Conservation (phyloP, 1,140 invertebrate genomes). For the Trialeurodes vaporariorum region DNA sequence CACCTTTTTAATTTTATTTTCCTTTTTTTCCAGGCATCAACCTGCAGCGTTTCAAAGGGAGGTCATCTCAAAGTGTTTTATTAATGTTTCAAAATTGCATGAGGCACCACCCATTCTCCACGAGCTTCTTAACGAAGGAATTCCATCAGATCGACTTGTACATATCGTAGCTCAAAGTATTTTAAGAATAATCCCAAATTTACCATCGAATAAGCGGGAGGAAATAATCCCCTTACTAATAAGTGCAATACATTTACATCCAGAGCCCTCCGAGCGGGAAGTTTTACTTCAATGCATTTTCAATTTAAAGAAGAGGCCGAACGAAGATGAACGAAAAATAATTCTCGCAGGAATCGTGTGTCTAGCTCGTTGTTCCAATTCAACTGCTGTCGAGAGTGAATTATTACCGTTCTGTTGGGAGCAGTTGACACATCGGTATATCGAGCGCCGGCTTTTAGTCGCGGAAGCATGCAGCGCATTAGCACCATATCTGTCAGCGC, state of each 20-base stretch:
- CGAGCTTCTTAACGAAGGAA: conserved; percentile 34
- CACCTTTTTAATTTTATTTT: too few relatives aligned
- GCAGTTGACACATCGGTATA: conserved; percentile 58
- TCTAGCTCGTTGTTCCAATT: conserved; percentile 42
- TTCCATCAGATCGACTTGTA: conserved; percentile 34
- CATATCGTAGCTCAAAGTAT: conserved; percentile 39
- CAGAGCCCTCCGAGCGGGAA: conserved; percentile 46
- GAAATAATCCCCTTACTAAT: conserved; percentile 61
- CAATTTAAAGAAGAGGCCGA: conserved; percentile 62
- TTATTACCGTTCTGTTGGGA: conserved; percentile 68
- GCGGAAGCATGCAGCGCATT: conserved; percentile 59
- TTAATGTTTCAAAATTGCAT: conserved; percentile 29
- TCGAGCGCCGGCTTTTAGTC: conserved; percentile 54
- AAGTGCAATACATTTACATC: conserved; percentile 49
- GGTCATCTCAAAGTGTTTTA: conserved; percentile 36
- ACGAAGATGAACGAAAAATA: conserved; percentile 52
- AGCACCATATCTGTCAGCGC: conserved; percentile 53
- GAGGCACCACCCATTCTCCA: conserved; percentile 31
- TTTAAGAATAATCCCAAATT: conserved; percentile 53
- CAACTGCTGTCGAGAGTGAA: conserved; percentile 47
- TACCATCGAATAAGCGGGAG: conserved; percentile 54
- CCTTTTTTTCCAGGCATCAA: conserved; percentile 35
- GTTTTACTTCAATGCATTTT: conserved; percentile 56
- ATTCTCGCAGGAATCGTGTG: conserved; percentile 52
- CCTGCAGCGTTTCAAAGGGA: conserved; percentile 43